Conservation (phyloP, 1,140 invertebrate species). For the Magallana ariakensis region DNA sequence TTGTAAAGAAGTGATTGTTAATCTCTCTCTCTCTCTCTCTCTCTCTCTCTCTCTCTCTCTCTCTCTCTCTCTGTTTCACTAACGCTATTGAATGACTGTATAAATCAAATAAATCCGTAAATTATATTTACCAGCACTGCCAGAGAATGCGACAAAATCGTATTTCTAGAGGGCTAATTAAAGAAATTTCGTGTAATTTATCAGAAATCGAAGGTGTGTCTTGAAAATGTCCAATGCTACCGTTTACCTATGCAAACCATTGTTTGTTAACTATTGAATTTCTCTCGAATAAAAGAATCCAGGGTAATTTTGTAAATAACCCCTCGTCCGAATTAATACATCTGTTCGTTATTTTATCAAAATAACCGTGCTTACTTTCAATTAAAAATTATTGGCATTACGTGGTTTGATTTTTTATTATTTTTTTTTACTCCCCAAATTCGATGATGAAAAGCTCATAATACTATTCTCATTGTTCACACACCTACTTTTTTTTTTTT, state of each 20-base stretch:
- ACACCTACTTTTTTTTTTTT: constrained; percentile 16
- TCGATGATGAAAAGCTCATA: not conserved
- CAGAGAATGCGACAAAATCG: constrained; percentile 23
- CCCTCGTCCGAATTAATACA: not conserved
- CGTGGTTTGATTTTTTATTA: constrained; percentile 22
- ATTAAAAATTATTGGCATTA: constrained; percentile 37
- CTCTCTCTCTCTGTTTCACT: not conserved
- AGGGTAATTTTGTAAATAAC: constrained; percentile 29
- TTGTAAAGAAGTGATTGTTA: too few species aligned
- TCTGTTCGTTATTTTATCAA: constrained; percentile 29
- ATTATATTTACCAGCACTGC: constrained; percentile 26
- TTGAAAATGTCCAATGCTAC: constrained; percentile 31
- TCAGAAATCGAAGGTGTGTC: constrained; percentile 37
- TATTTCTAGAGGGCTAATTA: constrained; percentile 36
- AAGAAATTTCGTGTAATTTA: constrained; percentile 33
- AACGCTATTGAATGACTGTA: not conserved
- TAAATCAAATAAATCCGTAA: constrained; percentile 36
- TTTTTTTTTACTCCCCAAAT: not conserved
- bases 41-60: not conserved
- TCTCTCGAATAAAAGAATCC: constrained; percentile 25
- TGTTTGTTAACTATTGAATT: constrained; percentile 33
- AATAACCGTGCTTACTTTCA: constrained; percentile 28
- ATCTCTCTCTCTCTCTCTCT: too few species aligned
- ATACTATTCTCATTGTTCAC: not conserved
- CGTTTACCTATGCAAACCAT: constrained; percentile 38